phyloP scores from a whole-genome alignment of 2,797 vertebrate genomes.

The Enteromius argenteus region DNA sequence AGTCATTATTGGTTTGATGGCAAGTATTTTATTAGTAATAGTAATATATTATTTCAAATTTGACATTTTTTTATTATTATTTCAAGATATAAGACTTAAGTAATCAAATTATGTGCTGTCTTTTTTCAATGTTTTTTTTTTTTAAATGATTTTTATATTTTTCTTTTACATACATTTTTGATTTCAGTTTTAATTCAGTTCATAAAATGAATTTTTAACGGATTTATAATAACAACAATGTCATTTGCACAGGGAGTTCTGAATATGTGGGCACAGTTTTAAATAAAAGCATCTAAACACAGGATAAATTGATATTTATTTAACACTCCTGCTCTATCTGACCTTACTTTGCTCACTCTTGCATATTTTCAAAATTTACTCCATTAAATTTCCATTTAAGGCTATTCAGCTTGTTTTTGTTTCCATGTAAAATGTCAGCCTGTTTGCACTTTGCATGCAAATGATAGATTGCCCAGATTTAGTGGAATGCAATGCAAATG shows the following conservation, averaged over 20 bases:
- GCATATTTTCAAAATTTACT: neutral
- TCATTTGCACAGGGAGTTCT: neutral
- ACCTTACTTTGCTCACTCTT: slow-evolving; percentile 3
- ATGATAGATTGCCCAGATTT: slow-evolving; percentile 33
- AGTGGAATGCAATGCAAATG: slow-evolving; percentile 31
- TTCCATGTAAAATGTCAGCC: slow-evolving; percentile 48
- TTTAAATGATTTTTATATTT: neutral
- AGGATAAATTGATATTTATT: neutral
- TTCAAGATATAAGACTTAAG: neutral
- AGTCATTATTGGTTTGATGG: neutral
- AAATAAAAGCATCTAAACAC: slow-evolving; percentile 1
- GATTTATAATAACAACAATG: neutral
- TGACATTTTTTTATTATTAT: neutral
- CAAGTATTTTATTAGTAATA: neutral
- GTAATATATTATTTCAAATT: neutral
- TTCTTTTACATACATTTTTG: neutral
- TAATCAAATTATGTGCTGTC: neutral
- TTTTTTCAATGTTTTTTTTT: neutral
- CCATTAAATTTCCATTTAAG: slow-evolving; percentile 33
- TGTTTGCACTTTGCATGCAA: slow-evolving; percentile 17
- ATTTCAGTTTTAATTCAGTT: neutral
- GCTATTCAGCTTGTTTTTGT: slow-evolving; percentile 1
- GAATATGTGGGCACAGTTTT: neutral
- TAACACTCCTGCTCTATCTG: neutral
- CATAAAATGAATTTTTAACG: neutral